phyloP scores from a whole-genome alignment of 2,888 invertebrate genomes.

The Zootermopsis nevadensis region DNA sequence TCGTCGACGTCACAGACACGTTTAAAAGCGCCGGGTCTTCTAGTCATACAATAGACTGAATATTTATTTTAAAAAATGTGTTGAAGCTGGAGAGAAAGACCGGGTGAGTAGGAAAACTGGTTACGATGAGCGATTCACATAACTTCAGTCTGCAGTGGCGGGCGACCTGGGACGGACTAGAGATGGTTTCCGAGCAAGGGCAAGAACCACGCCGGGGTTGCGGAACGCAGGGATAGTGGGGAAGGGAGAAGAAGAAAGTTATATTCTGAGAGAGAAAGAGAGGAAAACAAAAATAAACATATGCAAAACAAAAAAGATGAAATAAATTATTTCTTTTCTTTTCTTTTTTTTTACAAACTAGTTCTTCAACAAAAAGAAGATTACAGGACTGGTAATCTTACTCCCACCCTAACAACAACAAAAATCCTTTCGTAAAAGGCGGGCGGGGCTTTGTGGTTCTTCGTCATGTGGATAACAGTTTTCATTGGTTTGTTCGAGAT shows the following conservation, averaged over 20 bases:
- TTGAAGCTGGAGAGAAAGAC: neutral
- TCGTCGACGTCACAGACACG: too few species aligned
- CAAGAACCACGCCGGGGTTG: slow-evolving; percentile 25
- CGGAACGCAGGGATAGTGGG: neutral
- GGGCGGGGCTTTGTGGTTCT: neutral
- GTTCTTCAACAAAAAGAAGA: neutral
- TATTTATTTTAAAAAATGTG: too few species aligned
- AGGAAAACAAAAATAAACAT: slow-evolving; percentile 12
- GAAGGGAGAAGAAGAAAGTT: neutral
- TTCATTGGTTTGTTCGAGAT: neutral
- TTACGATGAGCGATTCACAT: neutral
- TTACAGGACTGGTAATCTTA: neutral
- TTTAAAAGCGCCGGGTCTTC: too few species aligned
- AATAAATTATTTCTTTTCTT: neutral
- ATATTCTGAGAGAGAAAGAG: neutral
- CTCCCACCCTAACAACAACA: neutral
- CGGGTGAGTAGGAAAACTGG: neutral
- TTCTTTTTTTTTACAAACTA: neutral
- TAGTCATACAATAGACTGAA: too few species aligned
- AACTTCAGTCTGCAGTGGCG: slow-evolving; percentile 13
- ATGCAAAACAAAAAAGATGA: neutral
- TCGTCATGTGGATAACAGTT: slow-evolving; percentile 21
- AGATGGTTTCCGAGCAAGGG: slow-evolving; percentile 16
- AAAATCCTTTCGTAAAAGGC: neutral
- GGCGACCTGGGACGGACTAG: slow-evolving; percentile 32